Percentiles rank a stretch among this genome's conserved stretches.
Evolutionary conservation across 2,888 invertebrate species (phyloP).

Genomic region (Bembecia ichneumoniformis): DNA sequence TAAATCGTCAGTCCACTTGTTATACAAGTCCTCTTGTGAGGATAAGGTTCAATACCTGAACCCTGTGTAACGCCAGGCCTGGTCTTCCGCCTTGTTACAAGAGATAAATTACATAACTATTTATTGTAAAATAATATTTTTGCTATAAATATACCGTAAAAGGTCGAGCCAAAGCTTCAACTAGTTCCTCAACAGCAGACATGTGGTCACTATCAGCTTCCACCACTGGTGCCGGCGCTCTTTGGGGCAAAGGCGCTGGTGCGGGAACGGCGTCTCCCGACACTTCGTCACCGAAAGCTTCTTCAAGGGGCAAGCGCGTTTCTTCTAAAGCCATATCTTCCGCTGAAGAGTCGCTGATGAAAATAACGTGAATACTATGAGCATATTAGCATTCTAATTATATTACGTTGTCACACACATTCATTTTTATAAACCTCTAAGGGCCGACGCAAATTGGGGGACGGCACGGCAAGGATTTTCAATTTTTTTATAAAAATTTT

Average conservation of each 20-base stretch:
- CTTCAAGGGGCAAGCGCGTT: constrained; percentile 49
- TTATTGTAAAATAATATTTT: too few relatives aligned
- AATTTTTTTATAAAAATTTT: too few relatives aligned
- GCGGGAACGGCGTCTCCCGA: constrained; percentile 53
- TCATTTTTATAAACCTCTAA: too few relatives aligned
- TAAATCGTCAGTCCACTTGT: too few relatives aligned
- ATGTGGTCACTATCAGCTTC: constrained; percentile 47
- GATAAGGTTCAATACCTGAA: too few relatives aligned
- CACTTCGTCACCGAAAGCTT: constrained; percentile 58
- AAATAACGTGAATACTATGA: neutral
- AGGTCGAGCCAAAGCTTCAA: constrained; percentile 58
- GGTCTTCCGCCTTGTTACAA: too few relatives aligned
- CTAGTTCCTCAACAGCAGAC: constrained; percentile 56
- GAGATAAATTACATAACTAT: too few relatives aligned
- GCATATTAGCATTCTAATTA: neutral
- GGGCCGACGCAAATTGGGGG: too few relatives aligned
- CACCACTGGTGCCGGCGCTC: constrained; percentile 47
- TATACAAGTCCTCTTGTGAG: too few relatives aligned
- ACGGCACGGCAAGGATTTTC: too few relatives aligned
- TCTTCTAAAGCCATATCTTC: constrained; percentile 48
- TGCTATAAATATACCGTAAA: constrained; percentile 44
- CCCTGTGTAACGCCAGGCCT: too few relatives aligned
- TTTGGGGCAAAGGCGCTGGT: constrained; percentile 53
- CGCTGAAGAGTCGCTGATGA: constrained; percentile 47
- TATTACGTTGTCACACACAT: neutral